Percentiles rank a stretch among this genome's conserved stretches.
Evolutionary conservation across 2,797 vertebrate species (phyloP).

Genomic region (Meda fulgida): DNA sequence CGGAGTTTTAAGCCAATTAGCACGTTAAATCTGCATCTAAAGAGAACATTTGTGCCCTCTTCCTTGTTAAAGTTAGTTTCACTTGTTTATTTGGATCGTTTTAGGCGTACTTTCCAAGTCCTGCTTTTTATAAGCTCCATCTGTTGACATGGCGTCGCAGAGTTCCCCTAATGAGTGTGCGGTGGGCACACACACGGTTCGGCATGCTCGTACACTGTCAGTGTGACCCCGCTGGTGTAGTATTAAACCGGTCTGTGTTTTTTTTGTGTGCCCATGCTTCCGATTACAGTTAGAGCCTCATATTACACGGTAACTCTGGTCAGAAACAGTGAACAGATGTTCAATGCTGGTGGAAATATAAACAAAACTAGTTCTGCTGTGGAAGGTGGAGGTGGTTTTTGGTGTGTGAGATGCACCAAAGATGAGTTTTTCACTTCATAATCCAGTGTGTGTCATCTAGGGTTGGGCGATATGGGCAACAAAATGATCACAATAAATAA

Average conservation of each 20-base stretch:
- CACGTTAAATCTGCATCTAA: conserved; percentile 1
- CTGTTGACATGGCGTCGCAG: conserved; percentile 47
- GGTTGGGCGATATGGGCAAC: background rate
- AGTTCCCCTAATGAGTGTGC: conserved; percentile 34
- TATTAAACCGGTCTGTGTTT: conserved; percentile 27
- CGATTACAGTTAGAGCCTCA: conserved; percentile 20
- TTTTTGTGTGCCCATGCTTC: conserved; percentile 1
- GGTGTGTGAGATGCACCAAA: background rate
- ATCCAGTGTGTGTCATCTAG: no score
- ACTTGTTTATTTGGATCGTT: conserved; percentile 4
- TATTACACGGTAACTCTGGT: conserved; percentile 46
- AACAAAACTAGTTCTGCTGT: background rate
- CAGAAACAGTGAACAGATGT: conserved; percentile 39
- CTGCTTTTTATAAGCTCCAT: conserved; percentile 52
- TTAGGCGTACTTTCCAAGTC: background rate
- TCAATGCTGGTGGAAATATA: conserved; percentile 26
- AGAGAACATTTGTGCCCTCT: conserved; percentile 15
- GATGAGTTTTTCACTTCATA: background rate
- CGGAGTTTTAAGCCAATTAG: conserved; percentile 20
- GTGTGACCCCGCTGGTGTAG: conserved; percentile 41
- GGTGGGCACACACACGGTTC: conserved; percentile 22
- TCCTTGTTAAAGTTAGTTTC: conserved; percentile 41
- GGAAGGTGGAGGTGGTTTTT: background rate
- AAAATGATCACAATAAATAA: no score
- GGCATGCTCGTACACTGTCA: conserved; percentile 22